Conservation (phyloP, 1,140 invertebrate species). For the Phortica variegata region DNA sequence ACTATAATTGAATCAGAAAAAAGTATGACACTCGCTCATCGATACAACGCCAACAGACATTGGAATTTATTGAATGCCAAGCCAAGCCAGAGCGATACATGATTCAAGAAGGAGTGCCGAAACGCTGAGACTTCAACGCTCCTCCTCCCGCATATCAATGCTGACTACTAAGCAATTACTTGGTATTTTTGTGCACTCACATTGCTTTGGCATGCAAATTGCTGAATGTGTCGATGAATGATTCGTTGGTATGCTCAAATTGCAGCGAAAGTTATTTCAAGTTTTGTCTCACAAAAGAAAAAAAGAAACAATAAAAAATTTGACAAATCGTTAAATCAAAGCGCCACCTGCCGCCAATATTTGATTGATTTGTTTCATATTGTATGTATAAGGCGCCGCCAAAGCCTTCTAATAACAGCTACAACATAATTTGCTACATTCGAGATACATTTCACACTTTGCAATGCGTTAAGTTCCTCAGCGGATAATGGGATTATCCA, state of each 20-base stretch:
- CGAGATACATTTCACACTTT: slow-evolving; percentile 28
- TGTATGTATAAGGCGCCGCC: slow-evolving; percentile 23
- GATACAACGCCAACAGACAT: too few relatives aligned
- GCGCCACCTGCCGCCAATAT: slow-evolving; percentile 22
- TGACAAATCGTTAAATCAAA: slow-evolving; percentile 19
- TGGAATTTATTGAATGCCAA: too few relatives aligned
- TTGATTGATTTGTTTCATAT: slow-evolving; percentile 14
- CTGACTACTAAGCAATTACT: too few relatives aligned
- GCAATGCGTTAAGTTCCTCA: slow-evolving; percentile 26
- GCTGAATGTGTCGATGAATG: too few relatives aligned
- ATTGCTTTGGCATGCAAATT: slow-evolving; percentile 51
- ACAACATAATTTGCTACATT: too few relatives aligned
- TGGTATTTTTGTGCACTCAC: slow-evolving; percentile 14
- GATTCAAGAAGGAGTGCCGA: too few relatives aligned
- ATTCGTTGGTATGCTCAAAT: slow-evolving; percentile 21
- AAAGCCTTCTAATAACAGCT: too few relatives aligned
- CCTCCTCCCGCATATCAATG: too few relatives aligned
- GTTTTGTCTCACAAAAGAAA: slow-evolving; percentile 1
- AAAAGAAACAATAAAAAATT: background rate
- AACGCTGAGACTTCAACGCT: too few relatives aligned
- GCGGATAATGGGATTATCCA: slow-evolving; percentile 38
- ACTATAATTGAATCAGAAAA: too few relatives aligned
- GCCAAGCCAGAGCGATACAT: too few relatives aligned
- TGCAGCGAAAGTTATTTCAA: slow-evolving; percentile 30
- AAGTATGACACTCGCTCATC: too few relatives aligned